Evolutionary conservation across 2,113 vertebrate genomes (phyloP).

Genomic region (Malurus cyaneus): DNA sequence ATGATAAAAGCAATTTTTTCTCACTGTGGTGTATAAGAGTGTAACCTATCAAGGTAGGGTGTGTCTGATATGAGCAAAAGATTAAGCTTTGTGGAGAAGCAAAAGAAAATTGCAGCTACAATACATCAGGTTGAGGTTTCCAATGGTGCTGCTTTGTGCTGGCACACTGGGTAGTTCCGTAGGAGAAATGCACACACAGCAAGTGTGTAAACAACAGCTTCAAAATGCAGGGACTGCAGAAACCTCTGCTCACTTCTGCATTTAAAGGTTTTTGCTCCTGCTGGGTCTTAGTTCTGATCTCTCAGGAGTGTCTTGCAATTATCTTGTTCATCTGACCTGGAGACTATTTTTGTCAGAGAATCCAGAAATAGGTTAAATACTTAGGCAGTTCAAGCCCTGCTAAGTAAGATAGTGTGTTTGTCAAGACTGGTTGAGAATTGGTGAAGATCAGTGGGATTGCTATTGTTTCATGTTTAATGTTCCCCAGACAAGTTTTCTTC

Average conservation of each 20-base stretch:
- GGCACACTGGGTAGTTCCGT: no score
- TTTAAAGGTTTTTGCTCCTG: background rate
- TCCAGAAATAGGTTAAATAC: background rate
- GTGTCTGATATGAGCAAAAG: background rate
- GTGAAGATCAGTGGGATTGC: background rate
- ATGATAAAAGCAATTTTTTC: background rate
- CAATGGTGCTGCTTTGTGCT: background rate
- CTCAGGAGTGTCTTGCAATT: background rate
- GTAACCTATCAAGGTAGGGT: background rate
- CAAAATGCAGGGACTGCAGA: background rate
- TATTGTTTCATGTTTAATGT: background rate
- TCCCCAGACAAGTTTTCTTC: background rate
- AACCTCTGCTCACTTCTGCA: background rate
- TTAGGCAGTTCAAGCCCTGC: background rate
- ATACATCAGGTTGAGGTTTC: background rate
- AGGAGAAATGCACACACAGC: accelerated
- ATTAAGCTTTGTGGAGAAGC: background rate
- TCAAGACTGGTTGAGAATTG: background rate
- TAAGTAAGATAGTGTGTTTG: background rate
- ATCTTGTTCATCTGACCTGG: background rate
- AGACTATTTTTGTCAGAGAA: background rate
- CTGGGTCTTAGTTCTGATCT: background rate
- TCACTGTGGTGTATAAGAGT: background rate
- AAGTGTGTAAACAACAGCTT: background rate
- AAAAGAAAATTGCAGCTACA: background rate